Base-by-base conservation (phyloP, 2,113 vertebrate species). In the Neogale vison region DNA sequence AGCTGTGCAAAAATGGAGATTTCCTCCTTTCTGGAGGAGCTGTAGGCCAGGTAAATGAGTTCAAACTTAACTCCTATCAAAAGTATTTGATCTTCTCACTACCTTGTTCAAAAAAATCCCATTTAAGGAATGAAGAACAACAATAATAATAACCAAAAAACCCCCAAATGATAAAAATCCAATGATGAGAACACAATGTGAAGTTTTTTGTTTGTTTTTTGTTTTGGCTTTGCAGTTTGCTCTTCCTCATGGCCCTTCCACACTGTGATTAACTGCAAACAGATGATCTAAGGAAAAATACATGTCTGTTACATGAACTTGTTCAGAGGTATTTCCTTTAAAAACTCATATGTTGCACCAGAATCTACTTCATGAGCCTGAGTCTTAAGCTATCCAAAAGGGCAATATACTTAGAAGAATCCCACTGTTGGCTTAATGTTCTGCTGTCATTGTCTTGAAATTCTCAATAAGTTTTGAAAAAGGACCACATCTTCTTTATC, bases 1-100 rank as follows among this genome's bases (percentile, higher is more conserved):
- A 95, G 80, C 85, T 76, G 81, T 15, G 83, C 86, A 98, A 97
- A 97, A 87, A 95, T 96, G 29, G 71, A 96, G 2, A 7, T 42
- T 21, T 6, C 23, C 13, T 5, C 31, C 13, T 90, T 2, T 81
- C 24, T 57, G 47, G 31, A 90, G 8, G 21, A 15, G 12, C 23
- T 74, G 10, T 90, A 34, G 88, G 23, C 31, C 45, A 95, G 45
- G 24, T 79, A 90, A 34, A 4, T 71, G 24, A 96, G 42, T 86
- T 95, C 34, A 72, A 67, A 90, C 69, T 93, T 92, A 92, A 93
- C 4, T 80, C 6, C 31, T 92, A 3, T 72, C 14, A 55, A 81
- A 89, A 86, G 90, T 52, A 80, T 23, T 93, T 89, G 20, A 74
- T 95, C 9, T 59, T 85, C 29, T 67, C 57, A 65, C 34, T 71